Evolutionary conservation across 2,113 vertebrate species (phyloP), one percentile per base, ranked within the genome.

Genomic region (Zosterops japonicus): DNA sequence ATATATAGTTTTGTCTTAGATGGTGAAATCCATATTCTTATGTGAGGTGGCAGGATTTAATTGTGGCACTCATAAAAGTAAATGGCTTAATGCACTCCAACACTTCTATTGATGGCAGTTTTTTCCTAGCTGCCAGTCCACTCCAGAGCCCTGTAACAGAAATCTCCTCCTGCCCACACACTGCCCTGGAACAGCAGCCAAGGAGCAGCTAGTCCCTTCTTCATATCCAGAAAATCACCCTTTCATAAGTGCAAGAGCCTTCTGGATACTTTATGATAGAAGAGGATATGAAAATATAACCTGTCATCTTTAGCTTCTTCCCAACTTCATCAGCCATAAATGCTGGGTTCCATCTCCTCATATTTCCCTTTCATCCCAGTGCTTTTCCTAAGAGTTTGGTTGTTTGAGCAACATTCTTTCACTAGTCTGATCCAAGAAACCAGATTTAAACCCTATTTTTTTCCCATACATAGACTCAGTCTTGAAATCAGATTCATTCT

Each of bases 331-430:
- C 28, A 69, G 44, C 36, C 44, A 27, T 31, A 72, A 31, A 28
- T 24, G 1, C 27, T 60, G 41, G 6, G 5, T n/a, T 84, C 60
- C 35, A 35, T 25, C 23, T 72, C 25, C 17, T 2, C 0, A 0
- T 53, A 11, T 33, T 76, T 92, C 27, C 42, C 5, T 64, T 57
- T 42, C 22, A 4, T 64, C 22, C 10, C 20, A 33, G 9, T 0
- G 0, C 11, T 88, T 69, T 59, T 68, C 23, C 56, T 22, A 14
- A 3, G 12, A 17, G 3, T 36, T 57, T 57, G 11, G 12, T 31
- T 81, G 57, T 9, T n/a, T 44, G 24, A 68, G 25, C 3, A 47
- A 25, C 15, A 28, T 75, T 68, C 6, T 75, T 87, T 86, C 9
- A 9, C 31, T 61, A 46, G 8, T 56, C 14, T 61, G 46, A 61